phyloP scores from a whole-genome alignment of 2,797 vertebrate species.

The Peromyscus melanophrys region DNA sequence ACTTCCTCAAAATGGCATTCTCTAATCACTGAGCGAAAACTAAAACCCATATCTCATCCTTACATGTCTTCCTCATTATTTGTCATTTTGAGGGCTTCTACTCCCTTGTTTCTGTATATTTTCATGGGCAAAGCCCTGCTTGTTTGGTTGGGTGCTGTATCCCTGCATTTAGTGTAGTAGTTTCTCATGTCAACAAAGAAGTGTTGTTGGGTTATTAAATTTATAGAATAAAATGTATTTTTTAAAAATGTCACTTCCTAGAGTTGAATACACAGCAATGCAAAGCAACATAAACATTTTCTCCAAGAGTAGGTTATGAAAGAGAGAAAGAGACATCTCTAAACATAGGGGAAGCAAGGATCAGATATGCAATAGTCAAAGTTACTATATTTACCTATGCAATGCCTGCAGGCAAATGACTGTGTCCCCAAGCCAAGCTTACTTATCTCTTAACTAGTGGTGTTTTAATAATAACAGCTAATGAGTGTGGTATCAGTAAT shows the following conservation, averaged over 20 bases:
- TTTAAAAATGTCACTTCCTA: background rate
- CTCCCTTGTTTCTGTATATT: background rate
- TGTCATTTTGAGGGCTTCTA: background rate
- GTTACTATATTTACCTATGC: background rate
- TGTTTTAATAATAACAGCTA: conserved; percentile 31
- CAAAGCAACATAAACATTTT: background rate
- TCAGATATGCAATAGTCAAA: background rate
- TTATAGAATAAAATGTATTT: background rate
- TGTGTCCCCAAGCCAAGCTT: background rate
- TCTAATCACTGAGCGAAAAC: background rate
- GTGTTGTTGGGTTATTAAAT: background rate
- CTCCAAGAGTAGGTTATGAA: background rate
- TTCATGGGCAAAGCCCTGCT: background rate
- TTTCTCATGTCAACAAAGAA: background rate
- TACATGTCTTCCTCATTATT: background rate
- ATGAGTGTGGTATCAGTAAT: background rate
- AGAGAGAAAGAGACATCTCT: background rate
- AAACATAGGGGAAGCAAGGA: background rate
- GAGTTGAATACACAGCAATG: background rate
- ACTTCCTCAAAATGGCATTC: background rate
- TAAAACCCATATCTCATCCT: background rate
- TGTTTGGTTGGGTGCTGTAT: background rate
- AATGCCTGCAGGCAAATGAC: background rate
- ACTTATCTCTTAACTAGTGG: background rate
- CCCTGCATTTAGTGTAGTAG: background rate